Conservation (phyloP, 1,140 invertebrate genomes). For the Papilio aristodemus region DNA sequence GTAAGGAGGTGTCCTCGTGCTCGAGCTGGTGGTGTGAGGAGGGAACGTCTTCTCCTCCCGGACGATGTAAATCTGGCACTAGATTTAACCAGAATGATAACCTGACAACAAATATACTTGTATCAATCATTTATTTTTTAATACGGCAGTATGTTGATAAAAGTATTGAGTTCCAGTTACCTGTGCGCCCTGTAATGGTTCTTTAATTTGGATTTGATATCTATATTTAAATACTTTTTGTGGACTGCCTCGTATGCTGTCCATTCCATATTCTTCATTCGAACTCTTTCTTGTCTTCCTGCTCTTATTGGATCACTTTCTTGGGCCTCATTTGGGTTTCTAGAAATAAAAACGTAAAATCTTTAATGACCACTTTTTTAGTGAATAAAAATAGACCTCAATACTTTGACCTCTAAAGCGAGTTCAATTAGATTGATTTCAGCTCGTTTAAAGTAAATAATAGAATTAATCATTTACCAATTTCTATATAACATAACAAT, state of each 20-base stretch:
- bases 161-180: constrained; percentile 41
- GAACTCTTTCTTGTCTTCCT: constrained; percentile 86
- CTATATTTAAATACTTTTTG: constrained; percentile 95
- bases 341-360: constrained; percentile 60
- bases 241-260: constrained; percentile 94
- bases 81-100: constrained; percentile 98
- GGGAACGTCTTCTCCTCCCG: constrained; percentile 91
- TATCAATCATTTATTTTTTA: constrained; percentile 26
- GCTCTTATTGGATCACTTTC: constrained; percentile 84
- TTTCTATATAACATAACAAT: too few species aligned
- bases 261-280: constrained; percentile 93
- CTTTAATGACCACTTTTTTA: too few species aligned
- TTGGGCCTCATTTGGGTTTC: constrained; percentile 93
- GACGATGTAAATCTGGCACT: constrained; percentile 96
- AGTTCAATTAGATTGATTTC: not conserved
- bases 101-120: constrained; percentile 66
- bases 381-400: too few species aligned
- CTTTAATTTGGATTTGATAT: constrained; percentile 92
- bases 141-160: too few species aligned
- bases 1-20: constrained; percentile 83
- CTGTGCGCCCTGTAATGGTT: constrained; percentile 96
- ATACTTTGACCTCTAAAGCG: too few species aligned
- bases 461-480: too few species aligned
- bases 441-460: too few species aligned
- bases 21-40: constrained; percentile 92